Evolutionary conservation across 2,797 vertebrate species (phyloP).

Genomic region (Otolemur crassicaudatus): DNA sequence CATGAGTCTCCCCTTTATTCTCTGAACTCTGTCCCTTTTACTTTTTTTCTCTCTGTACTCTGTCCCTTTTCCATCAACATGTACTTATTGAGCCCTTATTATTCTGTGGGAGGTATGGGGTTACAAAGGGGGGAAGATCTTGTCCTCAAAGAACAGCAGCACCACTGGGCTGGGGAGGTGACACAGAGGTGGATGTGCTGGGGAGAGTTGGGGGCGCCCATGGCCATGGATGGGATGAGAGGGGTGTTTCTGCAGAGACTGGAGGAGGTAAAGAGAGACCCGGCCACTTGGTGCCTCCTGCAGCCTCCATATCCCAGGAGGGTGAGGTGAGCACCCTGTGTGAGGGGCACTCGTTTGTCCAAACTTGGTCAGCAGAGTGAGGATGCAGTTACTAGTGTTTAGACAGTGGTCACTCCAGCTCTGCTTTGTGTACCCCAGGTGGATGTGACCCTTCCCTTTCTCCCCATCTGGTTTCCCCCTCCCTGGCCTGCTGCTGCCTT

Average conservation of each 20-base stretch:
- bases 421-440: conserved; percentile 74
- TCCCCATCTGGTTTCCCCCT: conserved; percentile 43
- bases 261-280: not conserved
- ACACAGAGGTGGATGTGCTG: rapidly evolving
- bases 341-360: not conserved
- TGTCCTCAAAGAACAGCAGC: not conserved
- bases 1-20: not conserved
- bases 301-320: not conserved
- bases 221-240: not conserved
- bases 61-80: not conserved
- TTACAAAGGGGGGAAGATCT: not conserved
- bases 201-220: not conserved
- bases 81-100: not conserved
- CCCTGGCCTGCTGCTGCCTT: conserved; percentile 53
- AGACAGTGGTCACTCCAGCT: conserved; percentile 54
- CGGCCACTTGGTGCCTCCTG: rapidly evolving
- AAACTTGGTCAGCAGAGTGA: conserved; percentile 39
- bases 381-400: conserved; percentile 61
- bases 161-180: too few species aligned
- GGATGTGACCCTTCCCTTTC: conserved; percentile 65
- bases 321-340: not conserved
- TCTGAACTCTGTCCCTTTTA: not conserved
- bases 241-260: not conserved
- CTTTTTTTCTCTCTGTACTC: not conserved
- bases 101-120: not conserved